These are phyloP conservation scores for Menura novaehollandiae DNA, from an alignment of 2,113 vertebrate species.

Conservation along the genomic window DNA sequence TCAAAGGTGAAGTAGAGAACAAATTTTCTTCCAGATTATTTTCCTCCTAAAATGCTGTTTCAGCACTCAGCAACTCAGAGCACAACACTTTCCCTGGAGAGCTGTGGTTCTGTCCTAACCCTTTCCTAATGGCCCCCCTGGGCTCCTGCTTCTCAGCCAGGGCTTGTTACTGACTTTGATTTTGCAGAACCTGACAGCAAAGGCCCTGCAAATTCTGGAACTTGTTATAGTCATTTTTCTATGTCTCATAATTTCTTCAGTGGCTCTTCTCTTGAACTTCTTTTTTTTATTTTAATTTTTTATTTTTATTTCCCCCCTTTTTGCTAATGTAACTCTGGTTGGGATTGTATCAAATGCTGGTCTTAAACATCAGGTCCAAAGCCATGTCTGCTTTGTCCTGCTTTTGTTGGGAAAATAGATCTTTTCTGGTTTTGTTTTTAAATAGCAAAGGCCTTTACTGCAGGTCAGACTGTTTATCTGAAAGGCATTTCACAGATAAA, in stretches of 20 bases:
- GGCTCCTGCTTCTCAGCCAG: neutral
- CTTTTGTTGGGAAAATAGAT: constrained; percentile 22
- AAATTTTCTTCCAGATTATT: neutral
- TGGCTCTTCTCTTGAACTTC: neutral
- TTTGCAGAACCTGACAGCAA: neutral
- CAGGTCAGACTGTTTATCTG: constrained; percentile 41
- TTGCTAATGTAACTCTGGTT: neutral
- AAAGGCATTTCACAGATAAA: constrained; percentile 49
- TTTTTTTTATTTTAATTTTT: neutral
- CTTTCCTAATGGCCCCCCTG: neutral
- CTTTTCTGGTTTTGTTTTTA: constrained; percentile 3
- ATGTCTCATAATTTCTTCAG: neutral
- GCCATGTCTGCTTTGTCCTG: neutral
- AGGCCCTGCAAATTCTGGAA: neutral
- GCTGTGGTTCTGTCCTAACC: neutral
- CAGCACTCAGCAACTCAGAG: neutral
- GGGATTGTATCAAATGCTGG: neutral
- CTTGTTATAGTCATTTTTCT: neutral
- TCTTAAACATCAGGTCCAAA: neutral
- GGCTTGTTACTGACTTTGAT: neutral
- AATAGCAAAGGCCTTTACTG: neutral
- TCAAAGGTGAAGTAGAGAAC: neutral
- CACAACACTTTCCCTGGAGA: neutral
- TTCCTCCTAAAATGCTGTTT: neutral
- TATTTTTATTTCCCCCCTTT: accelerated